phyloP scores from a whole-genome alignment of 2,113 vertebrate species.

The Formicarius rufipectus region DNA sequence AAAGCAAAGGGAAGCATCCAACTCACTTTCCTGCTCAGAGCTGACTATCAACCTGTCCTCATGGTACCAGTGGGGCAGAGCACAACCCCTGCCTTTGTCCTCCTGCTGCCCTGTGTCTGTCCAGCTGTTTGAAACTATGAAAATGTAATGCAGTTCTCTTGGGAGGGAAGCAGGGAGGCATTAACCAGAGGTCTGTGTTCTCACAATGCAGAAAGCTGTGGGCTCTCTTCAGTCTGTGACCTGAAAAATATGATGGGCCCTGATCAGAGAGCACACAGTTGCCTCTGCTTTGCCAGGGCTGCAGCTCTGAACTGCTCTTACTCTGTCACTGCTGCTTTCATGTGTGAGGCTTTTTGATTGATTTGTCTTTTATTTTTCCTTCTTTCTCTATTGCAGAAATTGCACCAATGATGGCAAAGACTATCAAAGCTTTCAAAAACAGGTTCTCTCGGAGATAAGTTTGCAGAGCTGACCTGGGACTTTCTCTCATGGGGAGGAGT shows the following conservation, averaged over 20 bases:
- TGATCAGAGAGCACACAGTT: not conserved
- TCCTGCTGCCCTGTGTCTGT: not conserved
- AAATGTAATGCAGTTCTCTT: not conserved
- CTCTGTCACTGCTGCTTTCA: not conserved
- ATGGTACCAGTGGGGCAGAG: not conserved
- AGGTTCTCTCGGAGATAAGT: slow-evolving; percentile 94
- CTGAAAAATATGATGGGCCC: not conserved
- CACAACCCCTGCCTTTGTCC: not conserved
- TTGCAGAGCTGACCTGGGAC: slow-evolving; percentile 46
- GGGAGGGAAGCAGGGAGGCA: not conserved
- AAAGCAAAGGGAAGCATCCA: not conserved
- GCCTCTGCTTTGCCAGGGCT: not conserved
- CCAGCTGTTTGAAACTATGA: not conserved
- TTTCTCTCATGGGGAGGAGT: not conserved
- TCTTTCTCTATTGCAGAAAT: slow-evolving; percentile 82
- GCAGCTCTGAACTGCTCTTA: not conserved
- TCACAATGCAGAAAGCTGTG: not conserved
- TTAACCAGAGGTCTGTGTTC: not conserved
- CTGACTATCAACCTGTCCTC: not conserved
- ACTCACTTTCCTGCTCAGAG: not conserved
- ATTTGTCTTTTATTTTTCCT: not conserved
- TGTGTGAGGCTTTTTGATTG: not conserved
- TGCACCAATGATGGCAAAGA: slow-evolving; percentile 99
- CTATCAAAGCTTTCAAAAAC: slow-evolving; percentile 99
- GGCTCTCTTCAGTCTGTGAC: not conserved